These are phyloP conservation scores for Blastomussa wellsi DNA, from an alignment of 92 coral and sea anemone species.

Conservation along the genomic window DNA sequence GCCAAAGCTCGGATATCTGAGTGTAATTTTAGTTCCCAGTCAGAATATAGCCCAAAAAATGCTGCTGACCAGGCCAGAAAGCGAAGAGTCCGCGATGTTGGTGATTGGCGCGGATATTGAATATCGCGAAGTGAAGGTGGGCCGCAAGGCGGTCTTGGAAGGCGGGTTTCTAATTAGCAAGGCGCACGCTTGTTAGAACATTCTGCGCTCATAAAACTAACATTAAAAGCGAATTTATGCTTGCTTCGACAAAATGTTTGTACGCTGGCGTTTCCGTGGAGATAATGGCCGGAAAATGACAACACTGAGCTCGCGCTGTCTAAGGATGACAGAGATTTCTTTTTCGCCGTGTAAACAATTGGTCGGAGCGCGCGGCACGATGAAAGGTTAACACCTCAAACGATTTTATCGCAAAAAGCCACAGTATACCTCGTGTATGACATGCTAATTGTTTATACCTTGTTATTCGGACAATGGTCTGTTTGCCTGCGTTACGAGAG, in stretches of 20 bases:
- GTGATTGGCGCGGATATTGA: constrained; percentile 73
- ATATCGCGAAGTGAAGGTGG: constrained; percentile 66
- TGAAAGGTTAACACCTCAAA: constrained; percentile 98
- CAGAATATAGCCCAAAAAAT: not conserved
- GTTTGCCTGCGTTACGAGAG: constrained; percentile 89
- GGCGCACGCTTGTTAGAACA: constrained; percentile 67
- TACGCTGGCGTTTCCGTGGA: constrained; percentile 44
- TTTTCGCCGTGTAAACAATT: constrained; percentile 67
- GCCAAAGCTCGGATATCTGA: constrained; percentile 21
- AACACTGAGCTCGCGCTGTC: constrained; percentile 37
- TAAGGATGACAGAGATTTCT: constrained; percentile 56
- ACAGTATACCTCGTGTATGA: constrained; percentile 91
- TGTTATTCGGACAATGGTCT: constrained; percentile 95
- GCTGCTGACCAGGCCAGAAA: constrained; percentile 13
- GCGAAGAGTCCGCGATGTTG: constrained; percentile 45
- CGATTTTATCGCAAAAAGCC: constrained; percentile 81
- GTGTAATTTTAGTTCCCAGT: constrained; percentile 21
- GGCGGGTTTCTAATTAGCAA: constrained; percentile 98
- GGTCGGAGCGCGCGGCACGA: constrained; percentile 88
- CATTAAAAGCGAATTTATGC: constrained; percentile 78
- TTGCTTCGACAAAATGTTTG: constrained; percentile 59
- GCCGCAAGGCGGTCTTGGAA: constrained; percentile 83
- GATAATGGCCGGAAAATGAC: constrained; percentile 76
- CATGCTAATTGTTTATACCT: constrained; percentile 92
- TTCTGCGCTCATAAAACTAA: constrained; percentile 62